Evolutionary conservation across 2,797 vertebrate genomes (phyloP), one percentile per base, ranked within the genome.

Genomic region (Urophycis tenuis): DNA sequence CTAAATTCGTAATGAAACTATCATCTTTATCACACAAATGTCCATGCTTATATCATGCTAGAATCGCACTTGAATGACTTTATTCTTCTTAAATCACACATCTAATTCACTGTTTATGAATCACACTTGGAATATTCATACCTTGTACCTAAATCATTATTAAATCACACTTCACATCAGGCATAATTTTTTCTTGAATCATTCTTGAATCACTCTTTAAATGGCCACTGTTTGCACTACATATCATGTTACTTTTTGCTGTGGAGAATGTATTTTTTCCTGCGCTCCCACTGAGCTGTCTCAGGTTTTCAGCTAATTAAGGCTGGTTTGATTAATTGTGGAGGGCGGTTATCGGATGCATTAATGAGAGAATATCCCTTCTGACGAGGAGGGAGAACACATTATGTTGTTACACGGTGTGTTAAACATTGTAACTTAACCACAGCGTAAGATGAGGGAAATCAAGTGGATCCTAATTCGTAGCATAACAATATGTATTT

Each of bases 261-360:
- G 77, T 5, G 1, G 9, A 0, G 60, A 34, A 5, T 77, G 72
- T 75, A 77, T 81, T n/a, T 60, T 67, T 67, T 41, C 0, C 10
- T 11, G 3, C 25, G 76, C 70, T 34, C 80, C 74, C 75, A 73
- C 79, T 74, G 77, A 88, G 83, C 83, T 81, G 80, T 70, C 74
- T 86, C 87, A 87, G 80, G 82, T 88, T 87, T 89, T 88, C 80
- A 90, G 87, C 91, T 92, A 88, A 91, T 92, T 90, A 92, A 87
- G 81, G 77, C 82, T 84, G 82, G 78, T 88, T 85, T 89, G 87
- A 91, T 92, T 92, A 88, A 92, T 91, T 88, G 85, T 84, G 80
- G 77, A 79, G 81, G 80, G 85, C 85, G 83, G 83, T 89, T 89
- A 90, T 90, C 88, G 87, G 84, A 83, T 77, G 83, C 83, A 87